Percentiles rank a stretch among this genome's conserved stretches.
Conservation (phyloP, 2,888 invertebrate genomes). For the Tenthredo amoena region DNA sequence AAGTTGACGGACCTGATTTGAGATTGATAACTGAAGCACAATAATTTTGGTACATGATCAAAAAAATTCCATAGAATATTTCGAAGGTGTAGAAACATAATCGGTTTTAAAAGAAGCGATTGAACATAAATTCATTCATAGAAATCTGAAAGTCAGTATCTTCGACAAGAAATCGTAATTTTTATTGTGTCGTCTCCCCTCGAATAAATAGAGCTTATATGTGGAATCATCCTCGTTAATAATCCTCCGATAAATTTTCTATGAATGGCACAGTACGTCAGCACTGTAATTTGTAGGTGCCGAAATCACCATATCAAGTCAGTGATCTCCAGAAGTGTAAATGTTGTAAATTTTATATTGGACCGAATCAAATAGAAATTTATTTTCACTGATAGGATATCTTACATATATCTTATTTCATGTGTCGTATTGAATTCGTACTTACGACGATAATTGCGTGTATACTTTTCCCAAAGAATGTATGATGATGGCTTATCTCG, state of each 20-base stretch:
- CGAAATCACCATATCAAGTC: neutral
- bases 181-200: neutral
- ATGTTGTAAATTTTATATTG: neutral
- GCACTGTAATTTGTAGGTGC: neutral
- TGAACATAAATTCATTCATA: neutral
- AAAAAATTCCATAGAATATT: neutral
- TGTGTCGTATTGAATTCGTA: neutral
- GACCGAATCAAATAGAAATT: neutral
- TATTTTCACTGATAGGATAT: neutral
- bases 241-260: neutral
- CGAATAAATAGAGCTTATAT: neutral
- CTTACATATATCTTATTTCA: constrained; percentile 25
- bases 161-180: neutral
- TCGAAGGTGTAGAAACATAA: neutral
- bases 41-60: neutral
- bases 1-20: too few relatives aligned
- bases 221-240: neutral
- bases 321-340: neutral
- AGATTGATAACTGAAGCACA: too few relatives aligned
- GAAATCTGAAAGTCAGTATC: neutral
- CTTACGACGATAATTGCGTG: neutral
- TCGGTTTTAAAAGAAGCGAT: neutral
- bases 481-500: neutral
- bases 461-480: neutral
- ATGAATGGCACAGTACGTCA: neutral